These are phyloP conservation scores for Heliconius charithonia DNA, from an alignment of 2,888 invertebrate genomes.

Conservation along the genomic window DNA sequence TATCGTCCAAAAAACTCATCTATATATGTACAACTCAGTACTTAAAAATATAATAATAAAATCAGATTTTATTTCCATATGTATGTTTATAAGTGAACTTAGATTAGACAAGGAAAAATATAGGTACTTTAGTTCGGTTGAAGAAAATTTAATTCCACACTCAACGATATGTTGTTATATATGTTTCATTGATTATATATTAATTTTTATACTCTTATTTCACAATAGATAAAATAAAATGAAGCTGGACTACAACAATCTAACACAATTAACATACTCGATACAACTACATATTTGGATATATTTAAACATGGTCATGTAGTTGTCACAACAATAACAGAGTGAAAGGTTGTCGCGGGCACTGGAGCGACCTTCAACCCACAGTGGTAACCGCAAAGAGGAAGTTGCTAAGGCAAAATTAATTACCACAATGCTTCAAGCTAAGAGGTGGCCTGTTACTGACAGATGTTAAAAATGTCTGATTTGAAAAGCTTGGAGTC, in stretches of 20 bases:
- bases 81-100: too few relatives aligned
- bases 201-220: background rate
- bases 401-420: slow-evolving; percentile 32
- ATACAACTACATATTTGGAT: background rate
- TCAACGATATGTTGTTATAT: background rate
- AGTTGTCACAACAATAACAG: slow-evolving; percentile 19
- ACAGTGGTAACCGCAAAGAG: slow-evolving; percentile 37
- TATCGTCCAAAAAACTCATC: background rate
- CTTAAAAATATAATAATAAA: background rate
- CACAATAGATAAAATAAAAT: background rate
- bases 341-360: slow-evolving; percentile 45
- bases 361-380: slow-evolving; percentile 41
- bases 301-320: background rate
- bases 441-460: background rate
- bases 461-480: background rate
- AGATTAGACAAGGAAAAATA: background rate
- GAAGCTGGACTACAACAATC: background rate
- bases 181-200: background rate
- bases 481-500: background rate
- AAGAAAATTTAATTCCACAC: background rate
- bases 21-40: background rate
- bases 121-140: background rate
- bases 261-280: background rate
- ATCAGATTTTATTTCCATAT: background rate
- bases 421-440: slow-evolving; percentile 3